Conservation (phyloP, 2,113 vertebrate genomes). For the Calidris pygmaea region DNA sequence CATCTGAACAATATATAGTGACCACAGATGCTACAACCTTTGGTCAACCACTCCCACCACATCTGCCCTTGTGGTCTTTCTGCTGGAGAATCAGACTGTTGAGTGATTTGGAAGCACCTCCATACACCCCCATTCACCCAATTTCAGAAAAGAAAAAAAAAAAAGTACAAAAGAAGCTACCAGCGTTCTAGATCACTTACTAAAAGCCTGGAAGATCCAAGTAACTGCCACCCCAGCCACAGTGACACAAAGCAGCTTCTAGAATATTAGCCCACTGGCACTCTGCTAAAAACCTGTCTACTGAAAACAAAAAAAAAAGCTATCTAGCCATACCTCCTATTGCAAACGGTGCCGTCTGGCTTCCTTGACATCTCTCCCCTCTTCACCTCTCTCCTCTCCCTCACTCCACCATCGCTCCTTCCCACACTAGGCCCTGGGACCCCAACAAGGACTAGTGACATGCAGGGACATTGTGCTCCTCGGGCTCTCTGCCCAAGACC, state of each 20-base stretch:
- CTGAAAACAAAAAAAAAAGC: background rate
- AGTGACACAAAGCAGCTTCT: background rate
- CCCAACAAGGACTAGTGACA: background rate
- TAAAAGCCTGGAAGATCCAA: background rate
- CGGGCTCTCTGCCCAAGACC: background rate
- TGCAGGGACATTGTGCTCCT: fast-evolving
- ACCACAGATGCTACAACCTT: background rate
- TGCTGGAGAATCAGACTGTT: background rate
- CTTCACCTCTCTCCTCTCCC: background rate
- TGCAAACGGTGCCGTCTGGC: background rate
- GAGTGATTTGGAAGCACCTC: background rate
- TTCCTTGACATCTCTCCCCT: background rate
- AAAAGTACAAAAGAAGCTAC: background rate
- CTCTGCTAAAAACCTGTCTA: background rate
- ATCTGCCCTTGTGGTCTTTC: background rate
- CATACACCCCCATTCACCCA: background rate
- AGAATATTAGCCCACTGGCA: background rate
- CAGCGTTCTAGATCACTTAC: background rate
- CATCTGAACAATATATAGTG: background rate
- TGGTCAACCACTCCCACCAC: background rate
- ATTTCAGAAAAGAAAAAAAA: background rate
- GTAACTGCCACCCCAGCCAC: background rate
- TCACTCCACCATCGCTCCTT: background rate
- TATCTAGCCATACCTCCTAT: background rate
- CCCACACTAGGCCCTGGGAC: background rate